phyloP scores from a whole-genome alignment of 2,113 vertebrate species.

The Astatoreochromis straeleni region DNA sequence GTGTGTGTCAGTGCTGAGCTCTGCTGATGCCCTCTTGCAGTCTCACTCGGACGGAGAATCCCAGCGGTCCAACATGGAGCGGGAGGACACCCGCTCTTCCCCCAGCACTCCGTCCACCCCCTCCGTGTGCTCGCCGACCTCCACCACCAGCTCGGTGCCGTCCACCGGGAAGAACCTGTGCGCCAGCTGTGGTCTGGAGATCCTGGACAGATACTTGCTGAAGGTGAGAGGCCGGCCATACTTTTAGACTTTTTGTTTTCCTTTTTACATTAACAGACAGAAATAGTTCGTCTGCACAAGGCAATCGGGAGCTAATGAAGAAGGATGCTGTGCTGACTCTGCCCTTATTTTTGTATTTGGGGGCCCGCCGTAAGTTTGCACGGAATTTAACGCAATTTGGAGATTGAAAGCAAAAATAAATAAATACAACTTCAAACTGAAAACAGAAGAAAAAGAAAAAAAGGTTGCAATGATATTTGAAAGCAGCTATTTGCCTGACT shows the following conservation, averaged over 20 bases:
- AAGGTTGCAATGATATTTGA: not conserved
- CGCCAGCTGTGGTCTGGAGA: conserved; percentile 94
- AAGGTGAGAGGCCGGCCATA: conserved; percentile 73
- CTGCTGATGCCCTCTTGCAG: conserved; percentile 57
- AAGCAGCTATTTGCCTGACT: not conserved
- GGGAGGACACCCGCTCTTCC: conserved; percentile 88
- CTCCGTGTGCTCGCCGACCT: conserved; percentile 88
- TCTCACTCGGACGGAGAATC: conserved; percentile 89
- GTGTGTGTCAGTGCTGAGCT: not conserved
- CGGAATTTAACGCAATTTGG: not conserved
- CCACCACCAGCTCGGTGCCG: conserved; percentile 82
- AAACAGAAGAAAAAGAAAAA: not conserved
- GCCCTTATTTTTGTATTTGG: not conserved
- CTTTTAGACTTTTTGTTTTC: not conserved
- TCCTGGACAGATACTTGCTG: conserved; percentile 92
- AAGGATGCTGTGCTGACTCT: not conserved
- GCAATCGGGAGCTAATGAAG: not conserved
- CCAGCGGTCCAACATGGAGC: conserved; percentile 83
- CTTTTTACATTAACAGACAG: not conserved
- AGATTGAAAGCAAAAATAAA: not conserved
- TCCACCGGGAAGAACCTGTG: conserved; percentile 91
- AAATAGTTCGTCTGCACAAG: not conserved
- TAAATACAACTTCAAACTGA: not conserved
- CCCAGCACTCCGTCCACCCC: conserved; percentile 90
- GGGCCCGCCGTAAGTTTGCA: not conserved